Evolutionary conservation across 2,113 vertebrate species (phyloP).

Genomic region (Pandion haliaetus): DNA sequence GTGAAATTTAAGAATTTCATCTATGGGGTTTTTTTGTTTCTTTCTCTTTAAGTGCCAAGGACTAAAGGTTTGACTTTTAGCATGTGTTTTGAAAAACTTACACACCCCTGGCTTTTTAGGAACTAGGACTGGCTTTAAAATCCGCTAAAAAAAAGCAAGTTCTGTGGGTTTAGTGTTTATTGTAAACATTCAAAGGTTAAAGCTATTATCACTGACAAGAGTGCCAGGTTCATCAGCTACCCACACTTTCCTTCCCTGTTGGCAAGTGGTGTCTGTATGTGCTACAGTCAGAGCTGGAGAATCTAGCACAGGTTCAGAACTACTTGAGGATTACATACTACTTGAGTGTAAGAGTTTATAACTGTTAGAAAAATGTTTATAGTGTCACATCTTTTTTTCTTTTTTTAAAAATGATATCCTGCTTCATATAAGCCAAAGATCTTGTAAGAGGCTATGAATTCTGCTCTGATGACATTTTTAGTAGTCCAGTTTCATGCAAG

Average conservation of each 20-base stretch:
- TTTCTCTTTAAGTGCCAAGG: neutral
- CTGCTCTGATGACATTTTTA: neutral
- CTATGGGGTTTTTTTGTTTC: accelerated
- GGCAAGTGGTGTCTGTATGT: neutral
- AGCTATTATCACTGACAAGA: neutral
- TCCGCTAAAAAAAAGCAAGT: neutral
- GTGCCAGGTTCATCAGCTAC: neutral
- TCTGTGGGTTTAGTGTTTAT: neutral
- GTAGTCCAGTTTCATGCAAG: neutral
- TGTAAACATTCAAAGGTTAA: neutral
- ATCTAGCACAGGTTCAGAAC: neutral
- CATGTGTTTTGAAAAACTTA: neutral
- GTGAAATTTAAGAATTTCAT: neutral
- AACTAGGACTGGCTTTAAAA: neutral
- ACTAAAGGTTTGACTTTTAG: neutral
- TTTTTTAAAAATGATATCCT: neutral
- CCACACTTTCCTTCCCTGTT: neutral
- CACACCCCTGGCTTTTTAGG: neutral
- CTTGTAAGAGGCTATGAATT: neutral
- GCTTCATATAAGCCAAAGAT: neutral
- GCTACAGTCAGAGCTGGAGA: neutral
- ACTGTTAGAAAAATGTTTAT: neutral
- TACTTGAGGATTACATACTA: neutral
- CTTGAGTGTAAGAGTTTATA: neutral
- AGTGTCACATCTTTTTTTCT: neutral